Evolutionary conservation across 2,888 invertebrate species (phyloP), one percentile per base, ranked within the genome.

Genomic region (Clusia tigrina): DNA sequence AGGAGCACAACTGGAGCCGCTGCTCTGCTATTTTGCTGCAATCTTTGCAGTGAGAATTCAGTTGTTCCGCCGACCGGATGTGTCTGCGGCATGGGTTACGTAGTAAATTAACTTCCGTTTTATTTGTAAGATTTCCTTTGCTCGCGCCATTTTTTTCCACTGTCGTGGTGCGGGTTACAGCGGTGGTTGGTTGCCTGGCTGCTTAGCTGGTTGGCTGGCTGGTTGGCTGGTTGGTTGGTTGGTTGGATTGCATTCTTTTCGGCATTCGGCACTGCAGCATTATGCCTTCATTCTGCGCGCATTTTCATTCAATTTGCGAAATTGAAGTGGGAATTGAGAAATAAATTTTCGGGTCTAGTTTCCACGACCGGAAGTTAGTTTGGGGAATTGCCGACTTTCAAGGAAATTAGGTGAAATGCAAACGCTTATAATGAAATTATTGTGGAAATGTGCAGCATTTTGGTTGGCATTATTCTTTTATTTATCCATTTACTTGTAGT

Each of bases 321-420:
- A 81, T 81, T 79, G 76, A 80, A 78, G 78, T 80, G 81, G 81
- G 80, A 81, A 81, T 81, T 81, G 77, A 78, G 78, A 78, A 76
- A 78, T 78, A 78, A 78, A 79, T 77, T 78, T 48, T 48, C 6
- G 20, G 22, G 42, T 42, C n/a, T 15, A 74, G 72, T 65, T 69
- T 65, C 65, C 69, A 68, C 65, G 54, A 42, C 64, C 76, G 75
- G 73, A 76, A 71, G 69, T 67, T 70, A 67, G 38, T 20, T 3
- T 25, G 37, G 6, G 15, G 37, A 58, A 25, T 55, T 46, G 23
- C 46, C 26, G n/a, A 42, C 56, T 53, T 63, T 58, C 25, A 18
- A 42, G 60, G 62, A 66, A 78, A 74, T 78, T 74, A 74, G 74
- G 69, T 72, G 73, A 77, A 78, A 77, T 71, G 72, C 71, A 74